Evolutionary conservation across 2,888 invertebrate genomes (phyloP), one percentile per base, ranked within the genome.

Genomic region (Melipona beecheii): DNA sequence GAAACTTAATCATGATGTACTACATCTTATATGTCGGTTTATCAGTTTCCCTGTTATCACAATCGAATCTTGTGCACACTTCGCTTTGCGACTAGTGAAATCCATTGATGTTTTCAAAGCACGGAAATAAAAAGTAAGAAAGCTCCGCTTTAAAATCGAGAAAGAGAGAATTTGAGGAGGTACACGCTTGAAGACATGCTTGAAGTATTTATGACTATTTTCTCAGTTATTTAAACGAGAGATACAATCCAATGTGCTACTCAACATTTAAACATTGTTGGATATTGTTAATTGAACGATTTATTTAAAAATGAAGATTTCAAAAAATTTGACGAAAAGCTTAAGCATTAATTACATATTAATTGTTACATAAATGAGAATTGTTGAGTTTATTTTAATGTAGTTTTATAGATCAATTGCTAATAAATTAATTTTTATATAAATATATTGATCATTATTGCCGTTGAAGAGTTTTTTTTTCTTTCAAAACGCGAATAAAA

Each of bases 21-120:
- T 88, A 87, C 83, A 90, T 89, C 91, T 92, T 92, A 92, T 93
- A 93, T 70, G 88, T 83, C 68, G 74, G 84, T 93, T 92, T 92
- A 92, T 92, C 92, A 91, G 90, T 56, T 74, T 70, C 75, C 78
- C 64, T 85, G 86, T 88, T 91, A 92, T 92, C 92, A 86, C 84
- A 31, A 66, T 60, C 69, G 70, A 84, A 85, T 84, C 83, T 82
- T 77, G 69, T 69, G 60, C 71, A 80, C 31, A 81, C 85, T 86
- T 81, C 91, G 86, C 83, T 81, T 78, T 54, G n/a, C 24, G 15
- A 31, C 36, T 75, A 56, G 56, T 9, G 36, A 64, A 68, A 58
- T 31, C 76, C 52, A 74, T 31, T 72, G 27, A 21, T 71, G 65
- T 78, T 69, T 58, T 64, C 19, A 15, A 5, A 54, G 60, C 36